These are phyloP conservation scores for Pipistrellus nathusii DNA, from an alignment of 2,797 vertebrate species.

Conservation along the genomic window DNA sequence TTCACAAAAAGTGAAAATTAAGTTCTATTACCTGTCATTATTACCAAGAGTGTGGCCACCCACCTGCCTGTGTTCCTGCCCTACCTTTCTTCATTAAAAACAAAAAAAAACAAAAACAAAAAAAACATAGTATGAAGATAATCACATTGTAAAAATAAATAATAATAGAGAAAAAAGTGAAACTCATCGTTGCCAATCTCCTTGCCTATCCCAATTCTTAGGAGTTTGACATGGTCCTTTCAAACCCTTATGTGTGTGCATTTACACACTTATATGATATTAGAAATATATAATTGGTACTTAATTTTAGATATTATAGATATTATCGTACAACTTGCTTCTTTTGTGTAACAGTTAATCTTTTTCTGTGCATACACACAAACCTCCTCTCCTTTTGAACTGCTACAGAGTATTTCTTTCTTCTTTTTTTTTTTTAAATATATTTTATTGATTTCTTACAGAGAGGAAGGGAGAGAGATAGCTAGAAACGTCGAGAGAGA, in stretches of 20 bases:
- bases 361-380: neutral
- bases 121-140: neutral
- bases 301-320: neutral
- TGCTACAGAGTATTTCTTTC: too few species aligned
- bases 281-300: neutral
- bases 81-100: neutral
- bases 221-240: neutral
- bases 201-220: neutral
- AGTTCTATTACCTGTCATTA: slow-evolving; percentile 81
- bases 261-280: neutral
- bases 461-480: too few species aligned
- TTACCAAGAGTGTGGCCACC: neutral
- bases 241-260: neutral
- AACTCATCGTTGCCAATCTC: neutral
- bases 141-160: neutral
- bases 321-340: neutral
- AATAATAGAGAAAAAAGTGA: neutral
- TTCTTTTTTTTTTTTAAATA: too few species aligned
- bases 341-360: slow-evolving; percentile 11
- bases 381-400: neutral
- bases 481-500: too few species aligned
- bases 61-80: neutral
- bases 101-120: too few species aligned
- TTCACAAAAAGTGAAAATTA: slow-evolving; percentile 90
- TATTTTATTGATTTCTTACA: too few species aligned